Base-by-base conservation (phyloP, 2,113 vertebrate genomes). In the Charadrius vociferus region DNA sequence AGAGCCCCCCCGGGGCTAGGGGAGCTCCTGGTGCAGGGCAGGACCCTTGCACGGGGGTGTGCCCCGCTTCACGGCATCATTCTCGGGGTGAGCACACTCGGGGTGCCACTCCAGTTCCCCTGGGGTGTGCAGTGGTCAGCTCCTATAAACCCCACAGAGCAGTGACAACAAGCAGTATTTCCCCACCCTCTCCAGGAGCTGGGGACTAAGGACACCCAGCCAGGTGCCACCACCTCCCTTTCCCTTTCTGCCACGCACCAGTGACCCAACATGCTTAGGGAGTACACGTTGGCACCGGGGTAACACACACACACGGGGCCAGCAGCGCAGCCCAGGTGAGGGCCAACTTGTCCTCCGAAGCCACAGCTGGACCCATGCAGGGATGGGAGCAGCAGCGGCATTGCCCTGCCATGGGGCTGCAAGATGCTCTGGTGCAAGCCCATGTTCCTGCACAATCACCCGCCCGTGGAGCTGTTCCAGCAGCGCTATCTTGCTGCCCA, bases 251-350 rank as follows among this genome's bases (percentile, higher is more conserved):
- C 36, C 39, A 7, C 2, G 1, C 41, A 21, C 2, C 37, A 11
- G 2, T 3, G 30, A 26, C 59, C 67, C 4, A 4, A 12, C 1
- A 1, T 1, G 3, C 10, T 3, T 3, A 0, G 12, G 37, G 22
- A 41, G 18, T 0, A 6, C 1, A 1, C 3, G 3, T 5, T 18
- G 63, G 43, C 58, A 15, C 27, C 0, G 23, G 55, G 55, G 3
- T 34, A 9, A 15, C 29, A 3, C 4, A 5, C 1, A 0, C 7
- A 4, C 53, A 10, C 32, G 0, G 50, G 7, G 4, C 55, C 49
- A 14, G 41, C 78, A 49, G 36, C 2, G 27, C 18, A 14, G 34
- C 20, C 26, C 1, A 0, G 22, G 7, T 0, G 7, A 88, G 32
- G 55, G 68, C 17, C 0, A 0, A 41, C 36, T 65, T 11, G n/a